Base-by-base conservation (phyloP, 64 coral and sea anemone species). In the Montipora capricornis region DNA sequence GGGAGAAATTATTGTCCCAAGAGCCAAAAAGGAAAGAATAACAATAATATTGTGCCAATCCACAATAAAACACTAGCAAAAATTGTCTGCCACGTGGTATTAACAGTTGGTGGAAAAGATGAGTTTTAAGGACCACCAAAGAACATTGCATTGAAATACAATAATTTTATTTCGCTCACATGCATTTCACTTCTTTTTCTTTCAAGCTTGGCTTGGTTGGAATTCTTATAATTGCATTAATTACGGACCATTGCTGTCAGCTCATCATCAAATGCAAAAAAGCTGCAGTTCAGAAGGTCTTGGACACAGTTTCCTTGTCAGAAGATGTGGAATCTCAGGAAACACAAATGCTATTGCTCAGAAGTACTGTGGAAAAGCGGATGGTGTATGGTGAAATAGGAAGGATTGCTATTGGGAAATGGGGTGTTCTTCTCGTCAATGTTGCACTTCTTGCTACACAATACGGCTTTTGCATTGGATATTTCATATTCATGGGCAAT, bases 181-280 rank as follows among this genome's bases (percentile, higher is more conserved):
- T 20, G 9, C 37, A 11, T 47, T 13, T 76, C 7, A 16, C 11
- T 29, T 20, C 17, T 78, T 78, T 67, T 75, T 58, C 4, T 14
- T 73, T 77, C 24, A 73, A 98, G 96, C 67, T 98, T 62, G 96
- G 96, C 24, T 84, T 79, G 59, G 59, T 78, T 74, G 96, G 93
- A 75, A 45, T 98, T 26, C 52, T 88, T 16, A 24, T 98, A 7
- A 88, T 98, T 75, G 96, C 96, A 22, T 0, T 89, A 0, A 49
- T 94, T 29, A 98, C 96, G 60, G 96, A 98, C 55, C 96, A 98
- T 67, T 98, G 96, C 78, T 94, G 93, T 77, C 93, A 95, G 51
- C 79, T 98, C 7, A 95, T 98, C 15, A 95, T 98, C 55, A 98
- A 98, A 13, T 98, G 96, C 74, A 98, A 98, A 44, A 98, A 98